These are phyloP conservation scores for Pyrochroa serraticornis DNA, from an alignment of 2,888 invertebrate genomes.

Conservation along the genomic window DNA sequence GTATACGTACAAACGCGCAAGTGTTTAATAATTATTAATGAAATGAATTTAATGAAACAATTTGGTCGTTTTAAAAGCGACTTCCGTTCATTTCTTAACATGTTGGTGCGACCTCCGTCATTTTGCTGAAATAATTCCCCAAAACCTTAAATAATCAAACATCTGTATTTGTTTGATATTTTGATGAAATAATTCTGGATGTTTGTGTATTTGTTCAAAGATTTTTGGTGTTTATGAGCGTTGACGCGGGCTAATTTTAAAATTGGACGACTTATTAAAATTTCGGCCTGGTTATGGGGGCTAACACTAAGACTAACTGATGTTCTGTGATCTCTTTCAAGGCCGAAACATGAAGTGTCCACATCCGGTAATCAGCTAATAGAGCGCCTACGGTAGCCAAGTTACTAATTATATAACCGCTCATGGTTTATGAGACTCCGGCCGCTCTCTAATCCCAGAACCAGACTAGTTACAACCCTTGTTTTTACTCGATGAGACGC, in stretches of 20 bases:
- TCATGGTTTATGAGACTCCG: slow-evolving; percentile 15
- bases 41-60: slow-evolving; percentile 57
- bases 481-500: too few species aligned
- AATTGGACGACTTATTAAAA: background rate
- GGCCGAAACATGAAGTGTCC: slow-evolving; percentile 47
- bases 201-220: slow-evolving; percentile 18
- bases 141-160: slow-evolving; percentile 20
- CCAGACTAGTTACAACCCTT: background rate
- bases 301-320: slow-evolving; percentile 19
- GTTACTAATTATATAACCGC: slow-evolving; percentile 42
- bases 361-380: slow-evolving; percentile 52
- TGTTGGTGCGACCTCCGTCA: slow-evolving; percentile 14
- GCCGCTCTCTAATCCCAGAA: slow-evolving; percentile 18
- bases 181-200: slow-evolving; percentile 21
- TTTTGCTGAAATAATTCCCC: slow-evolving; percentile 5
- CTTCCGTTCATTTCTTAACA: slow-evolving; percentile 46
- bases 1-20: slow-evolving; percentile 9
- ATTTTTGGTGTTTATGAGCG: slow-evolving; percentile 22
- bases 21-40: slow-evolving; percentile 39
- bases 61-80: slow-evolving; percentile 54
- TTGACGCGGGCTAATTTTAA: slow-evolving; percentile 18
- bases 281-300: background rate
- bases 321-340: slow-evolving; percentile 30
- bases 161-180: slow-evolving; percentile 24
- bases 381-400: slow-evolving; percentile 45